phyloP scores from a whole-genome alignment of 1,140 invertebrate species.

The Drosophila tsacasi region DNA sequence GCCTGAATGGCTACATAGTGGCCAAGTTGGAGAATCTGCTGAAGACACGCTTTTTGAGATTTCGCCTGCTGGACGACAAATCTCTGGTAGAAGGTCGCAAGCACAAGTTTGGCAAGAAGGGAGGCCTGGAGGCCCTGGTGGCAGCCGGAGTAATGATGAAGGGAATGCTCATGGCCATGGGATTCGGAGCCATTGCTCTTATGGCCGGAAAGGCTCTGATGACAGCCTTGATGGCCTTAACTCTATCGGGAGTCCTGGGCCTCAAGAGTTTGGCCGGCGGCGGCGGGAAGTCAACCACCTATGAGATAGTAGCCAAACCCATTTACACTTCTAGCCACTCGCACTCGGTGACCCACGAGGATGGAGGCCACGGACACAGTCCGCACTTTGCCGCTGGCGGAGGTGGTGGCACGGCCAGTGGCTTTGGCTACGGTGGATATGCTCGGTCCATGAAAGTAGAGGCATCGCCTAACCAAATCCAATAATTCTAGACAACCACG shows the following conservation, averaged over 20 bases:
- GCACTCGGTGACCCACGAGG: slow-evolving; percentile 89
- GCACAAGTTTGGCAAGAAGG: slow-evolving; percentile 86
- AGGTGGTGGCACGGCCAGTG: slow-evolving; percentile 86
- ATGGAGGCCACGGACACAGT: slow-evolving; percentile 86
- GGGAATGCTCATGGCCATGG: slow-evolving; percentile 90
- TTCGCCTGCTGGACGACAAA: slow-evolving; percentile 89
- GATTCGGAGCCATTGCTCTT: slow-evolving; percentile 90
- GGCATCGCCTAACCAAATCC: slow-evolving; percentile 55
- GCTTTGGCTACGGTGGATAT: slow-evolving; percentile 86
- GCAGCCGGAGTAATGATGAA: slow-evolving; percentile 89
- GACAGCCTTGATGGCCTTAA: slow-evolving; percentile 92
- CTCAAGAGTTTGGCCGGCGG: slow-evolving; percentile 90
- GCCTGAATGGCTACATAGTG: slow-evolving; percentile 91
- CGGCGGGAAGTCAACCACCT: slow-evolving; percentile 91
- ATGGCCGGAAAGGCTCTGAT: slow-evolving; percentile 94
- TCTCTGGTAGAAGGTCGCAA: slow-evolving; percentile 87
- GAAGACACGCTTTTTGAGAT: slow-evolving; percentile 90
- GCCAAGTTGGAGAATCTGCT: slow-evolving; percentile 90
- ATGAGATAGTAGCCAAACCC: slow-evolving; percentile 93
- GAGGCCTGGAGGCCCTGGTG: slow-evolving; percentile 87
- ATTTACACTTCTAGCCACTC: slow-evolving; percentile 90
- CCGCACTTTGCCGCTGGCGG: slow-evolving; percentile 87
- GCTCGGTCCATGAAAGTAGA: slow-evolving; percentile 79
- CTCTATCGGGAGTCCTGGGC: slow-evolving; percentile 91
- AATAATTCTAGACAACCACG: slow-evolving; percentile 34